Conservation (phyloP, 2,113 vertebrate species). For the Burhinus oedicnemus region DNA sequence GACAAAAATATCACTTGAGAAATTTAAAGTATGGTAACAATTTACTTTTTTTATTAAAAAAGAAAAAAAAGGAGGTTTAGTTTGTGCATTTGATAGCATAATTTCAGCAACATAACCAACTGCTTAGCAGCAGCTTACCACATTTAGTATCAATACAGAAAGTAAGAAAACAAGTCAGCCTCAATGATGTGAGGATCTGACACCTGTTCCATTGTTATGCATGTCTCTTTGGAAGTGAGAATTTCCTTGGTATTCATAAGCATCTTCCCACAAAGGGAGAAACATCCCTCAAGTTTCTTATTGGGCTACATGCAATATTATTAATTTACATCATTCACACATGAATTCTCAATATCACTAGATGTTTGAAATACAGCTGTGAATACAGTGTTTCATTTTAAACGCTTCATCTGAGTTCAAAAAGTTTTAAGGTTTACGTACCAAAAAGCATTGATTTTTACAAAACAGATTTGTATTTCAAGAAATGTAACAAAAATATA, state of each 20-base stretch:
- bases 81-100: neutral
- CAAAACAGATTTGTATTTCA: constrained; percentile 33
- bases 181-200: neutral
- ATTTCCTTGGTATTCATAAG: constrained; percentile 42
- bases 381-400: constrained; percentile 34
- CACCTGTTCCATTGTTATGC: neutral
- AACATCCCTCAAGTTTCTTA: neutral
- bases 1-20: neutral
- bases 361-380: constrained; percentile 39
- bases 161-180: neutral
- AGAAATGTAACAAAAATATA: constrained; percentile 42
- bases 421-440: neutral
- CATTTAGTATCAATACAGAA: neutral
- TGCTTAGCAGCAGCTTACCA: neutral
- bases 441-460: neutral
- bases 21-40: neutral
- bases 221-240: neutral
- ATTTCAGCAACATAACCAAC: neutral
- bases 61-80: neutral
- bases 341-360: neutral
- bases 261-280: constrained; percentile 52
- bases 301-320: constrained; percentile 22
- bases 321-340: constrained; percentile 19
- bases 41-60: neutral
- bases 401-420: constrained; percentile 7